A percentile compares a stretch with the other conserved stretches of the same genome.
Evolutionary conservation across 2,797 vertebrate genomes (phyloP).

Genomic region (Antennarius maculatus): DNA sequence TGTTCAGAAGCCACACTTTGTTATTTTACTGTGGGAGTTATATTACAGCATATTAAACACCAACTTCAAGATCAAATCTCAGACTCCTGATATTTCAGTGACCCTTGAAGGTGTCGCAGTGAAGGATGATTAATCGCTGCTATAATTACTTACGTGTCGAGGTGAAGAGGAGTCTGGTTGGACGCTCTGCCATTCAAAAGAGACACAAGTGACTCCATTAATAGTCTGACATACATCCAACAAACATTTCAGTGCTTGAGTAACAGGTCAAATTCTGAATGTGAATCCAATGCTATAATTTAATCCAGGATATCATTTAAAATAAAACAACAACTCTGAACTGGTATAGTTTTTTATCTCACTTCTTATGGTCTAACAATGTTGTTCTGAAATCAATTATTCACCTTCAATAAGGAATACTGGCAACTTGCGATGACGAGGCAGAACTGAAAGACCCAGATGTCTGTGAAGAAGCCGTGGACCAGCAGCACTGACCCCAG

Average conservation of each 20-base stretch:
- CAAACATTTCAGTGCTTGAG: neutral
- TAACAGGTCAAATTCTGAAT: too few species aligned
- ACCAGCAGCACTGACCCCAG: conserved; percentile 95
- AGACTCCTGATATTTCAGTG: too few species aligned
- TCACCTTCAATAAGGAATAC: conserved; percentile 97
- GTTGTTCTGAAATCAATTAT: neutral
- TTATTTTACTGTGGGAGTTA: neutral
- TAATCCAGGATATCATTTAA: too few species aligned
- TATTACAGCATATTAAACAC: neutral
- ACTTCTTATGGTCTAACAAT: neutral
- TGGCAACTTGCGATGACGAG: conserved; percentile 98
- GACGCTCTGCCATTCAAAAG: conserved; percentile 87
- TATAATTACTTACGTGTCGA: conserved; percentile 90
- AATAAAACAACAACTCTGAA: too few species aligned
- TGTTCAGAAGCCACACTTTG: too few species aligned
- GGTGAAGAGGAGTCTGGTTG: conserved; percentile 99
- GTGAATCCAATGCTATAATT: too few species aligned
- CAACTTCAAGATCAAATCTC: neutral
- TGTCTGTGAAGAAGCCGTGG: conserved; percentile 96
- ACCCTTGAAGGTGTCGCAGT: neutral
- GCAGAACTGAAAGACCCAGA: conserved; percentile 99
- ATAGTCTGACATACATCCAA: neutral
- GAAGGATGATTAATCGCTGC: neutral
- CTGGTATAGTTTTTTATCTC: neutral
- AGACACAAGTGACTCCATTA: neutral